Base-by-base conservation (phyloP, 2,797 vertebrate species). In the Menidia menidia region DNA sequence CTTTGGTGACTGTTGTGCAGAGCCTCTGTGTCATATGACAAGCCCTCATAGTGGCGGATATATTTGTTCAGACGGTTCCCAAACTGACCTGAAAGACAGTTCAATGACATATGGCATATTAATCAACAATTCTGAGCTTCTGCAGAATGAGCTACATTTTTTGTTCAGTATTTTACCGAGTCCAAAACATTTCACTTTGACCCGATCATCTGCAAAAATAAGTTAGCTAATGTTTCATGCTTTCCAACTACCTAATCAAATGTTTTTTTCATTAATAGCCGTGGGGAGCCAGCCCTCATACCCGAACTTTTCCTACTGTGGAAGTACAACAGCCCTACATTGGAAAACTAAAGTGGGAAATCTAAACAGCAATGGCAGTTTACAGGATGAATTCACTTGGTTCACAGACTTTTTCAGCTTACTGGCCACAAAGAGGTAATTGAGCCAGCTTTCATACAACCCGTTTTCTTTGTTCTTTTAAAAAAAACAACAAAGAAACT, bases 1-100 rank as follows among this genome's bases (percentile, higher is more conserved):
- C 97, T 95, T 93, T 98, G 97, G 94, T 99, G 98, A 88, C 94
- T 96, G 93, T 89, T 95, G 94, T 99, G 97, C 91, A 99, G 92
- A 73, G 91, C 90, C 67, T 95, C 93, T 69, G 93, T 95, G 85
- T 96, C 94, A 0, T 99, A 99, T 44, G 96, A 96, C 72, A 99
- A 92, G 77, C 96, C 98, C 92, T 99, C 98, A 92, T 97, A 99
- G 92, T 99, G 96, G 62, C 86, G 95, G 85, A 99, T 97, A 77
- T 96, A 96, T 87, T 97, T 95, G 92, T 95, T 96, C 72, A 99
- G 90, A 55, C 92, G 94, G 62, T 95, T 98, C 75, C 92, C 95
- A 89, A 96, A 95, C 52, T 96, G 95, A 91, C 97, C 98, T 99
- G 94, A 60, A 90, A 88, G 45, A 83, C 11, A 87, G 48, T 41